phyloP scores from a whole-genome alignment of 2,113 vertebrate species.

The Lipotes vexillifer region DNA sequence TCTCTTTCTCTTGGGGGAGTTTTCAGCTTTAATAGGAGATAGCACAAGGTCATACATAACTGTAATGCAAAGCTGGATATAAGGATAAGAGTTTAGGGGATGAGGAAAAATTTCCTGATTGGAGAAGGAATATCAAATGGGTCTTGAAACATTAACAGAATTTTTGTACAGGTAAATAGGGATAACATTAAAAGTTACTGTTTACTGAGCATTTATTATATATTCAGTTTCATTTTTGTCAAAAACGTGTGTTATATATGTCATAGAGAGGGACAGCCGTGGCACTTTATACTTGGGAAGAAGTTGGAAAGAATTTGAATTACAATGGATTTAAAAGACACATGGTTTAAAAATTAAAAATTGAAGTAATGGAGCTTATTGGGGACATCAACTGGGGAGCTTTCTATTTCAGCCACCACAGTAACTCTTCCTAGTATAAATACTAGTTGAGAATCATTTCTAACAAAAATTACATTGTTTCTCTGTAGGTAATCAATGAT shows the following conservation, averaged over 20 bases:
- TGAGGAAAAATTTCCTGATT: background rate
- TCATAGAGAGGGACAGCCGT: background rate
- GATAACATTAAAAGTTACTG: background rate
- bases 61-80: background rate
- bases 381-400: background rate
- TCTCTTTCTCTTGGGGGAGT: background rate
- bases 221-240: background rate
- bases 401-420: background rate
- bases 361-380: background rate
- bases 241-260: background rate
- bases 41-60: background rate
- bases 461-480: background rate
- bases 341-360: background rate
- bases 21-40: background rate
- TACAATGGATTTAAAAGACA: background rate
- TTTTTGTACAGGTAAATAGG: background rate
- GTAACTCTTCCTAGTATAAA: background rate
- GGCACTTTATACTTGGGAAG: background rate
- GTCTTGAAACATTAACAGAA: background rate
- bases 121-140: background rate
- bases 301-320: conserved; percentile 21
- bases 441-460: conserved; percentile 11
- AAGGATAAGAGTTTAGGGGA: background rate
- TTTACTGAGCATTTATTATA: conserved; percentile 30
- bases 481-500: background rate